Conservation (phyloP, 2,113 vertebrate species). For the Macquaria ambigua region DNA sequence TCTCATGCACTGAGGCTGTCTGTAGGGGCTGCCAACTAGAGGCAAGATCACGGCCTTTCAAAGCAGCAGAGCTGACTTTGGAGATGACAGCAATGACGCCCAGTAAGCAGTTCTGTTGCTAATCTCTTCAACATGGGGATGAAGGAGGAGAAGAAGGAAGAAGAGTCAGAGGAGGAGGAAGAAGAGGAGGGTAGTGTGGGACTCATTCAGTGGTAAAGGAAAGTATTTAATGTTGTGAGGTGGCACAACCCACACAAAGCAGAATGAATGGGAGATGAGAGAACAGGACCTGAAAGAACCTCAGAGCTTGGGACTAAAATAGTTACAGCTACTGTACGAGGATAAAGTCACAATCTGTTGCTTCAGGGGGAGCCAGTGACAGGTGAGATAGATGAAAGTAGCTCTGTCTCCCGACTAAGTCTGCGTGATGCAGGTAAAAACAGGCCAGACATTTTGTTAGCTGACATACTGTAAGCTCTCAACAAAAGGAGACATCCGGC, state of each 20-base stretch:
- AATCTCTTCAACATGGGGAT: constrained; percentile 61
- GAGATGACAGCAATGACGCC: constrained; percentile 83
- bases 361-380: constrained; percentile 49
- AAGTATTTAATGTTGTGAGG: constrained; percentile 37
- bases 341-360: constrained; percentile 55
- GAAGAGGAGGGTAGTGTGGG: constrained; percentile 18
- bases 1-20: constrained; percentile 63
- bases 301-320: constrained; percentile 50
- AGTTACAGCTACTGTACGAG: constrained; percentile 42
- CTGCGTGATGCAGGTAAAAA: constrained; percentile 49
- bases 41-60: constrained; percentile 84
- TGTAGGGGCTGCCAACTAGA: constrained; percentile 63
- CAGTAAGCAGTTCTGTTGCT: constrained; percentile 63
- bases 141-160: constrained; percentile 39
- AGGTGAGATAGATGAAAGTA: constrained; percentile 47
- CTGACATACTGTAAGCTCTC: constrained; percentile 29
- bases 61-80: constrained; percentile 85
- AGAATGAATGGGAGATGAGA: constrained; percentile 59
- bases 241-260: constrained; percentile 34
- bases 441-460: constrained; percentile 34
- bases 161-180: constrained; percentile 1
- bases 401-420: constrained; percentile 19
- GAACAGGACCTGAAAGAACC: constrained; percentile 53
- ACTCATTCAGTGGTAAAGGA: constrained; percentile 34
- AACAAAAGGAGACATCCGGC: constrained; percentile 37